These are phyloP conservation scores for Picathartes gymnocephalus DNA, from an alignment of 2,113 vertebrate species.

Conservation along the genomic window DNA sequence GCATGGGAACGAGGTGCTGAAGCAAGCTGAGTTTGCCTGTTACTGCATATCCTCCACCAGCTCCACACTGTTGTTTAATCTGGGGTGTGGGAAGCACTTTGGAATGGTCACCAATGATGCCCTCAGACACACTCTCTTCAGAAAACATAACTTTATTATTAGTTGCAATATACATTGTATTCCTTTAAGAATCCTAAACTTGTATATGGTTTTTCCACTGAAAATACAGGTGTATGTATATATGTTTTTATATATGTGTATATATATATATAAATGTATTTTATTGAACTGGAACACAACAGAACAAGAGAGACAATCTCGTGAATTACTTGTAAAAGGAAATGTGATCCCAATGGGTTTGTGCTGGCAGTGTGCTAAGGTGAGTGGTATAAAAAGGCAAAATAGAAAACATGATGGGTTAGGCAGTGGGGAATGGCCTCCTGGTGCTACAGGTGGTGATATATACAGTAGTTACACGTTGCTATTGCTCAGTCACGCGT, in stretches of 20 bases:
- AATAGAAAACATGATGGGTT: conserved; percentile 33
- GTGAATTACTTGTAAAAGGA: conserved; percentile 35
- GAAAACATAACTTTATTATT: conserved; percentile 76
- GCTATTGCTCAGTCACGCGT: conserved; percentile 61
- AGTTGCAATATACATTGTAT: conserved; percentile 60
- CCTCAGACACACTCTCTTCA: background rate
- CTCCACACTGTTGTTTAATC: background rate
- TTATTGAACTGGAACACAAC: conserved; percentile 40
- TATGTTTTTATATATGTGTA: conserved; percentile 41
- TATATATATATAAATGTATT: conserved; percentile 40
- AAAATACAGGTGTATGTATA: conserved; percentile 57
- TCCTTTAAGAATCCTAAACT: conserved; percentile 48
- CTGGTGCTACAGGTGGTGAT: conserved; percentile 25
- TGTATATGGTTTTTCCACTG: conserved; percentile 24
- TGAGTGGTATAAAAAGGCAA: conserved; percentile 49
- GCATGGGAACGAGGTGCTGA: background rate
- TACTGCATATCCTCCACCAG: background rate
- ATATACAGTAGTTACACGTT: conserved; percentile 30
- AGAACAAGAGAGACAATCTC: conserved; percentile 28
- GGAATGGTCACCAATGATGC: background rate
- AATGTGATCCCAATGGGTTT: background rate
- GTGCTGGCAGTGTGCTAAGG: background rate
- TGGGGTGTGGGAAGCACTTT: background rate
- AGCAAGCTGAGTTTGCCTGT: background rate
- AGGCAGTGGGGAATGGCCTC: background rate